Conservation (phyloP, 1,140 invertebrate species). For the Homarus americanus region DNA sequence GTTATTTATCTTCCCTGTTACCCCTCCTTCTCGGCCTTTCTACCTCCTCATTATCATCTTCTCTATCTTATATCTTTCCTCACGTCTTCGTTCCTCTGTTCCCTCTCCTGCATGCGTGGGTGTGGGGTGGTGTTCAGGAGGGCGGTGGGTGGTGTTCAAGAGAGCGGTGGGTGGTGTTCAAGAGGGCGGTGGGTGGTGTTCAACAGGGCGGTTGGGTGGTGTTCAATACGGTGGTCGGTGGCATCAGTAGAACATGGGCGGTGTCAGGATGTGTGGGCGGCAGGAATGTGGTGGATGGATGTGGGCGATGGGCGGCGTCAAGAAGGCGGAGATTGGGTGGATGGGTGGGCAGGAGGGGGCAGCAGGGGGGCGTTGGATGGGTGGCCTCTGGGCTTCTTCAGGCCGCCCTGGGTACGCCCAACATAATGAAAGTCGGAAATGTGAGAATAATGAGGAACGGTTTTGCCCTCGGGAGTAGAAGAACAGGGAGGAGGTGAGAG, state of each 20-base stretch:
- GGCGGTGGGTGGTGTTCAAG: not conserved
- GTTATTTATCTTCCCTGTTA: not conserved
- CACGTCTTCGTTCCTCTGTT: not conserved
- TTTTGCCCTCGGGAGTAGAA: not conserved
- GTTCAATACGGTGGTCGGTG: no score
- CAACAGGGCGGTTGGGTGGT: not conserved
- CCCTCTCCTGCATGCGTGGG: not conserved
- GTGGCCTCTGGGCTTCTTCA: not conserved
- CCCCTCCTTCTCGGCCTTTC: not conserved
- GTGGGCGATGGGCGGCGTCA: no score
- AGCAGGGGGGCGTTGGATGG: no score
- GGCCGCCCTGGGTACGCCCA: not conserved
- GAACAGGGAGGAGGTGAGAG: no score
- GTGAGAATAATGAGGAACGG: constrained; percentile 25
- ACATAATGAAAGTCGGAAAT: constrained; percentile 39
- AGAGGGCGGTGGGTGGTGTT: not conserved
- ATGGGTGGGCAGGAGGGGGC: not conserved
- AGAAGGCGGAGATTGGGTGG: no score
- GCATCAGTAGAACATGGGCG: no score
- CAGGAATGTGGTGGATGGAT: no score
- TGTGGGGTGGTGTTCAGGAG: not conserved
- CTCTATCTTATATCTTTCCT: not conserved
- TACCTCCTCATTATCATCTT: not conserved
- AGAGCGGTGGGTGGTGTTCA: not conserved
- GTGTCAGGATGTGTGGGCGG: no score